phyloP scores from a whole-genome alignment of 64 coral and sea anemone genomes.

The Anthopleura sola region DNA sequence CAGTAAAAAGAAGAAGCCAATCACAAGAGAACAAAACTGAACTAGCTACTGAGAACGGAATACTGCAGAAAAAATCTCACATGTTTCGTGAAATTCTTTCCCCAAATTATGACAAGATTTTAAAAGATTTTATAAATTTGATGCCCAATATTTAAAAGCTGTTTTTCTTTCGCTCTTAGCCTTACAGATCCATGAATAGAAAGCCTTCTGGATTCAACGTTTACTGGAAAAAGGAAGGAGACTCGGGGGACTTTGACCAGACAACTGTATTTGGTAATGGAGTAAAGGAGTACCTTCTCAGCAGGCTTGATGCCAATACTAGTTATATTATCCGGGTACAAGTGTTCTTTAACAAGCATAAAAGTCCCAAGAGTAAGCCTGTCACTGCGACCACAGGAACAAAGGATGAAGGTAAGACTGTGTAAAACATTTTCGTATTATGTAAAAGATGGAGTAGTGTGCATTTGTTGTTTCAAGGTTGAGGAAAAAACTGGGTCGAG shows the following conservation, averaged over 20 bases:
- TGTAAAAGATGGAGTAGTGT: too few species aligned
- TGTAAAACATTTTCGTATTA: neutral
- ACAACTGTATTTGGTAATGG: conserved; percentile 7
- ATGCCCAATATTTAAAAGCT: neutral
- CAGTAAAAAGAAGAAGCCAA: too few species aligned
- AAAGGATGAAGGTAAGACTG: conserved; percentile 29
- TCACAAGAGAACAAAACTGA: too few species aligned
- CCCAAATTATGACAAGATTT: too few species aligned
- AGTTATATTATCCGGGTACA: conserved; percentile 68
- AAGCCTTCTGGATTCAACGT: conserved; percentile 5
- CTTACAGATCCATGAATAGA: neutral
- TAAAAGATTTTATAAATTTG: too few species aligned
- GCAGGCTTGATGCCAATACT: conserved; percentile 50
- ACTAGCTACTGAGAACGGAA: too few species aligned
- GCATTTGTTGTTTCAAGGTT: too few species aligned
- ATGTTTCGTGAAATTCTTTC: too few species aligned
- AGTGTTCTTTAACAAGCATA: conserved; percentile 17
- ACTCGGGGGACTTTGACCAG: neutral
- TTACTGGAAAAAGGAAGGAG: neutral
- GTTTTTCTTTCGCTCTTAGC: neutral
- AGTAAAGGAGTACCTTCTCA: conserved; percentile 1
- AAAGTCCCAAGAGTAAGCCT: conserved; percentile 30
- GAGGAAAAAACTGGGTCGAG: too few species aligned
- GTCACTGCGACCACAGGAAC: conserved; percentile 25
- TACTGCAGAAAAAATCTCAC: too few species aligned